Conservation (phyloP, 2,113 vertebrate species). For the Cebus imitator region DNA sequence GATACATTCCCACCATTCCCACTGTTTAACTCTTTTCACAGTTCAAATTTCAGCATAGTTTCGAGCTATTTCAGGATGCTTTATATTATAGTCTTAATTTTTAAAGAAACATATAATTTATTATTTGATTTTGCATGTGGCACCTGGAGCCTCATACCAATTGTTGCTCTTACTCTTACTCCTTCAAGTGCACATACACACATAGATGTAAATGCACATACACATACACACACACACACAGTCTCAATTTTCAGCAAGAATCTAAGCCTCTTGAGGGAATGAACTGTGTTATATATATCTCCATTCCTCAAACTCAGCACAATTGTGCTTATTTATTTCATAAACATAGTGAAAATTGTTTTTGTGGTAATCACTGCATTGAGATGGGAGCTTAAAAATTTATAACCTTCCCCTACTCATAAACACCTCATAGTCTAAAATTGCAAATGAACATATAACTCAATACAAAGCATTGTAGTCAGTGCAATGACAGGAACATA, state of each 20-base stretch:
- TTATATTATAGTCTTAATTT: neutral
- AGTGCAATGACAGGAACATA: neutral
- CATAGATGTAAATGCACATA: neutral
- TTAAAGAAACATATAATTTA: conserved; percentile 13
- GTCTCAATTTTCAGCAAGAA: neutral
- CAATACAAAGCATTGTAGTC: neutral
- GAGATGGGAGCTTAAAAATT: neutral
- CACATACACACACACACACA: neutral
- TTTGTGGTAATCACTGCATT: neutral
- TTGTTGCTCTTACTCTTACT: neutral
- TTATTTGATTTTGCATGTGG: neutral
- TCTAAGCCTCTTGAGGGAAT: neutral
- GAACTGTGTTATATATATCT: neutral
- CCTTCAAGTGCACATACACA: neutral
- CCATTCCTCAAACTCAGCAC: neutral
- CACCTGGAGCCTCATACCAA: neutral
- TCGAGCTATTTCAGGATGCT: neutral
- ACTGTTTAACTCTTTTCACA: neutral
- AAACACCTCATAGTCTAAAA: neutral
- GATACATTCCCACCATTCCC: neutral
- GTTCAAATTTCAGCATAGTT: neutral
- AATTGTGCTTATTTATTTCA: neutral
- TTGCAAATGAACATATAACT: neutral
- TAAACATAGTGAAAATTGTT: neutral
- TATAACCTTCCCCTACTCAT: neutral